These are phyloP conservation scores for Hypothenemus hampei DNA, from an alignment of 1,140 invertebrate species.

Conservation along the genomic window DNA sequence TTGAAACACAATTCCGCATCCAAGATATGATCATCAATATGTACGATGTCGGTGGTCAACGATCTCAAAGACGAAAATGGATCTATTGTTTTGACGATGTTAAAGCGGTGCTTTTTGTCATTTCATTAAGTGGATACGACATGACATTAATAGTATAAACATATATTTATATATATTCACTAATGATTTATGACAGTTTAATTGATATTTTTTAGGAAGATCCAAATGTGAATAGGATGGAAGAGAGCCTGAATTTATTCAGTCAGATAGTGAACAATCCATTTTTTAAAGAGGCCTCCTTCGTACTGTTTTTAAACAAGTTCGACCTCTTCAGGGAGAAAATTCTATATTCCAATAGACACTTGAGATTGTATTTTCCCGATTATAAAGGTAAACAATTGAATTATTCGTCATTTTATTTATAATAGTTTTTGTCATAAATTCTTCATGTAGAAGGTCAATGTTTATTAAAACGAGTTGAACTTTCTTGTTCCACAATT, in stretches of 20 bases:
- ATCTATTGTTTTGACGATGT: slow-evolving; percentile 70
- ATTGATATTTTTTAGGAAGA: slow-evolving; percentile 52
- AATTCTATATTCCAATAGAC: slow-evolving; percentile 58
- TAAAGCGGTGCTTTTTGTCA: slow-evolving; percentile 60
- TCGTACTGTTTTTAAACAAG: slow-evolving; percentile 68
- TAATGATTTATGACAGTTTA: not conserved
- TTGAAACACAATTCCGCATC: slow-evolving; percentile 70
- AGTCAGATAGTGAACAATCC: slow-evolving; percentile 61
- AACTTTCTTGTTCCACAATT: too few species aligned
- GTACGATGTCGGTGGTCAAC: slow-evolving; percentile 66
- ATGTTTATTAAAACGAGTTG: too few species aligned
- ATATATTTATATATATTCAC: not conserved
- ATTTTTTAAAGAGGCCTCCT: slow-evolving; percentile 59
- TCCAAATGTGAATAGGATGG: slow-evolving; percentile 57
- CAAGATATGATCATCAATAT: slow-evolving; percentile 59
- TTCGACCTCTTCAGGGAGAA: slow-evolving; percentile 65
- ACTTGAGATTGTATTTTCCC: slow-evolving; percentile 56
- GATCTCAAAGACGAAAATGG: slow-evolving; percentile 71
- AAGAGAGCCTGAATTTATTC: slow-evolving; percentile 62
- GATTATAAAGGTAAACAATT: slow-evolving; percentile 52
- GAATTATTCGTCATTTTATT: slow-evolving; percentile 9
- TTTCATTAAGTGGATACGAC: slow-evolving; percentile 62
- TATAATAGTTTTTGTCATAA: too few species aligned
- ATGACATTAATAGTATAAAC: slow-evolving; percentile 55
- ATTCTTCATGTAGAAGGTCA: too few species aligned